Conservation (phyloP, 2,797 vertebrate species). For the Poecilia wingei region DNA sequence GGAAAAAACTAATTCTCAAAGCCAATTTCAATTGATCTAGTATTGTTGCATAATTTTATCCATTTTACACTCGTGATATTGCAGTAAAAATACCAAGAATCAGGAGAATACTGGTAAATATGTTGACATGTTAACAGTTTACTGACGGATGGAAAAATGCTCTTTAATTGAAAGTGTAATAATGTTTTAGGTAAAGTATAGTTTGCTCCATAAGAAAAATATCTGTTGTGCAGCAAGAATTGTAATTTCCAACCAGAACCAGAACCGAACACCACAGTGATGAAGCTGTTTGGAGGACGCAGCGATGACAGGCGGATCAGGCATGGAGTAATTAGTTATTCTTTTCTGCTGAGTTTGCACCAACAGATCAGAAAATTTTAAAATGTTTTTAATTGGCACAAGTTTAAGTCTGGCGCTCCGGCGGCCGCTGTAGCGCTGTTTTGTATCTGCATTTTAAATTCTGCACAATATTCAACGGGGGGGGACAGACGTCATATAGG, state of each 20-base stretch:
- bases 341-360: background rate
- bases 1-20: background rate
- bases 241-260: background rate
- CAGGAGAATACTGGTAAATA: background rate
- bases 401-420: background rate
- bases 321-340: background rate
- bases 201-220: background rate
- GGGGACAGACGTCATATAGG: background rate
- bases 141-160: background rate
- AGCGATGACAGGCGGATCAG: background rate
- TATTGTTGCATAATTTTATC: background rate
- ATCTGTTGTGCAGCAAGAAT: background rate
- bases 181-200: background rate
- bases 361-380: background rate
- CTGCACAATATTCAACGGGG: background rate
- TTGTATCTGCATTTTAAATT: background rate
- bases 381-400: background rate
- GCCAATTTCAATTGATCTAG: background rate
- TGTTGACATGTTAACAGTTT: background rate
- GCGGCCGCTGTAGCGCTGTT: background rate
- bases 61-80: background rate
- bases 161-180: background rate
- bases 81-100: background rate
- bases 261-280: background rate
- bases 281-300: background rate